Evolutionary conservation across 2,113 vertebrate species (phyloP).

Genomic region (Actenoides hombroni): DNA sequence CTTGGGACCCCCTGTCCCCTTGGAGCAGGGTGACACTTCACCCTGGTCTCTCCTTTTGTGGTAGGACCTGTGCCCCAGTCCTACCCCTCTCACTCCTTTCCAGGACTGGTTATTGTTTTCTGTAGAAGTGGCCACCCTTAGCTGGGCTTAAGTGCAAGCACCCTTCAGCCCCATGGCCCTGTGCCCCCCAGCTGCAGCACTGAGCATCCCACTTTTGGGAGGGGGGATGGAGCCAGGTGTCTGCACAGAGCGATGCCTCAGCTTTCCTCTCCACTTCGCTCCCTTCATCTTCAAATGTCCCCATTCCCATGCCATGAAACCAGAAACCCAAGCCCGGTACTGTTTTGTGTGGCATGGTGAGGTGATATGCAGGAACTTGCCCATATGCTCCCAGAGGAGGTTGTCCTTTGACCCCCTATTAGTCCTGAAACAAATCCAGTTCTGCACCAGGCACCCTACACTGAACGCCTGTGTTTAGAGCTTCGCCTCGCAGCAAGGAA

Average conservation of each 20-base stretch:
- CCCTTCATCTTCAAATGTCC: background rate
- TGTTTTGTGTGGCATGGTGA: constrained; percentile 21
- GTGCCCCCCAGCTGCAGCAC: background rate
- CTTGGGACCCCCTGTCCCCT: background rate
- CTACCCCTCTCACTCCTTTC: background rate
- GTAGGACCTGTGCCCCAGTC: background rate
- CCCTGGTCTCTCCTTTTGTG: background rate
- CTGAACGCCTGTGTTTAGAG: constrained; percentile 61
- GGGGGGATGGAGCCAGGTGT: background rate
- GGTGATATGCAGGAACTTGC: constrained; percentile 60
- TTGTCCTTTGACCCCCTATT: constrained; percentile 66
- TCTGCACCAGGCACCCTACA: constrained; percentile 63
- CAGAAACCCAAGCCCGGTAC: background rate
- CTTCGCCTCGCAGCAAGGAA: constrained; percentile 60
- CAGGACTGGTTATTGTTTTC: constrained; percentile 38
- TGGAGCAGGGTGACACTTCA: background rate
- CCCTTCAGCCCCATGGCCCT: rapidly evolving
- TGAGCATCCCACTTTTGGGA: background rate
- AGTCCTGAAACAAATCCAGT: constrained; percentile 62
- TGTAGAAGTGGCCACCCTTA: constrained; percentile 37
- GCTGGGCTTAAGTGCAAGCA: background rate
- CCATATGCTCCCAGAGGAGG: constrained; percentile 16
- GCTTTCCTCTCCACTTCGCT: constrained; percentile 17
- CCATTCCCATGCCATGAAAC: background rate
- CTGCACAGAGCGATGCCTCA: constrained; percentile 25